A percentile compares a stretch with the other conserved stretches of the same genome.
phyloP scores from a whole-genome alignment of 1,140 invertebrate genomes.

The Manduca sexta region DNA sequence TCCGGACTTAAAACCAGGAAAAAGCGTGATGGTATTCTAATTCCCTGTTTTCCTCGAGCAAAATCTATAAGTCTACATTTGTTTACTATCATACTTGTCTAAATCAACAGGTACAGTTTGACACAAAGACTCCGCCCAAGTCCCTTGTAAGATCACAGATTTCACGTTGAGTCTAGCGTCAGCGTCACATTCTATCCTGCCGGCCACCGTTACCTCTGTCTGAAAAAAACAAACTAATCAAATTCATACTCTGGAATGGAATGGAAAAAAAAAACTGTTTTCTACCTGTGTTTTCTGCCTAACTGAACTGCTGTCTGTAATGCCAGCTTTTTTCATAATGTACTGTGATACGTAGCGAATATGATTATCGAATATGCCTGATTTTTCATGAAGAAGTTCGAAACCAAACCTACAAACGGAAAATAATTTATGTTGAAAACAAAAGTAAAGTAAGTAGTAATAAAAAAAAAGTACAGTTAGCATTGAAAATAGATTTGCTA shows the following conservation, averaged over 20 bases:
- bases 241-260: no score
- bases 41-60: no score
- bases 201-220: constrained; percentile 74
- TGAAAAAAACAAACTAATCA: constrained; percentile 33
- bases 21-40: no score
- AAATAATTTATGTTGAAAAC: not conserved
- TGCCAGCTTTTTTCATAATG: constrained; percentile 60
- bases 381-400: constrained; percentile 66
- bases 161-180: constrained; percentile 80
- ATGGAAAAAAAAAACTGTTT: no score
- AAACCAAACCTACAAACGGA: constrained; percentile 59
- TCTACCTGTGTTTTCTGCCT: constrained; percentile 67
- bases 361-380: constrained; percentile 54
- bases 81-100: constrained; percentile 40
- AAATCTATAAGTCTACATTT: no score
- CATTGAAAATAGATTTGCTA: no score
- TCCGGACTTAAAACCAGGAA: no score
- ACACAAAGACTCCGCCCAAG: constrained; percentile 68
- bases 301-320: constrained; percentile 51
- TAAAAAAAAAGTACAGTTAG: no score
- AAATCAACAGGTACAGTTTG: constrained; percentile 58
- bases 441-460: no score
- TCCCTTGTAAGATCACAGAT: constrained; percentile 81
- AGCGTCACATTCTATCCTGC: constrained; percentile 83
- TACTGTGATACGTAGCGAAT: constrained; percentile 59